Base-by-base conservation (phyloP, 2,888 invertebrate genomes). In the Congeria kusceri region DNA sequence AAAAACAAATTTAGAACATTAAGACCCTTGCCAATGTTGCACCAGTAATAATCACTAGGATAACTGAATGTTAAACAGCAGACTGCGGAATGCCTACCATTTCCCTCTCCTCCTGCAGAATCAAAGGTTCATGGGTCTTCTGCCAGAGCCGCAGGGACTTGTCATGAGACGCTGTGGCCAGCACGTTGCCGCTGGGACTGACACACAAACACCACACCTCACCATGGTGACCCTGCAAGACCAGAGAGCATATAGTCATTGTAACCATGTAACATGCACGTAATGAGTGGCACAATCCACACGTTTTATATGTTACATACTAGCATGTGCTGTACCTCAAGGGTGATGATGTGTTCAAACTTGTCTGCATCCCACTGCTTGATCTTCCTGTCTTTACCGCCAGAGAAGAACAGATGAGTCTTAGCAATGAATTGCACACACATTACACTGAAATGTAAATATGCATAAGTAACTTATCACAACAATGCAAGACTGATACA, bases 311-410 rank as follows among this genome's bases (percentile, higher is more conserved):
- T 3, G 39, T 15, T 39, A 39, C 39, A 3, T 58, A 25, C 3
- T n/a, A n/a, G n/a, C n/a, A n/a, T n/a, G n/a, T 18, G n/a, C 27
- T 9, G 39, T 82, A 97, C 97, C 94, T 96, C 86, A n/a, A 93
- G 83, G 3, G 93, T 93, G 5, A 85, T 95, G 80, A 99, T 97
- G 94, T 97, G 97, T 82, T 97, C 96, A 91, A 96, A 99, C 61
- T 95, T 96, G 93, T 98, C 98, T 0, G 96, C 98, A 93, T 99
- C 99, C 99, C 99, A 99, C 92, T 99, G 96, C 93, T 98, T 99
- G 1, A 99, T 95, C 92, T 96, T 96, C 0, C 98, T 98, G 93
- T 99, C 99, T 93, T 97, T 98, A 0, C 98, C 97, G 27, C 96
- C 96, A 0, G 98, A 97, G 93, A 99, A 99, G 92, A 99, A 96